Evolutionary conservation across 2,797 vertebrate genomes (phyloP).

Genomic region (Crenichthys baileyi): DNA sequence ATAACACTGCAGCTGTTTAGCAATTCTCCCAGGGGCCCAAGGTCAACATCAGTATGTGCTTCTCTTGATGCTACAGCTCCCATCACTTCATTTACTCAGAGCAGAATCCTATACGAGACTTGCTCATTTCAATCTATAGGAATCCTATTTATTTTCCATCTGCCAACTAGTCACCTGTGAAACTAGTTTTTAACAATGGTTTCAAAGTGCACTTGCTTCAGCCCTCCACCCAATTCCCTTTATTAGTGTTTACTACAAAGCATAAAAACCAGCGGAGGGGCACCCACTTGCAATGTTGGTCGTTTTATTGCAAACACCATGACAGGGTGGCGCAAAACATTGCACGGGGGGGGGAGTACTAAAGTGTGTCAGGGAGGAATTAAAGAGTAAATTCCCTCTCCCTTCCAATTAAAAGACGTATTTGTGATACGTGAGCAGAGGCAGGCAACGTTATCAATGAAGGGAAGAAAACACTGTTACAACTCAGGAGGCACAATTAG

Average conservation of each 20-base stretch:
- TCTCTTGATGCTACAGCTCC: slow-evolving; percentile 49
- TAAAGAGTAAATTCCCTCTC: slow-evolving; percentile 69
- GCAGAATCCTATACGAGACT: slow-evolving; percentile 49
- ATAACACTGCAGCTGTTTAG: slow-evolving; percentile 26
- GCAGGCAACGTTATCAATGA: slow-evolving; percentile 70
- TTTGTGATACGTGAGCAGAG: slow-evolving; percentile 64
- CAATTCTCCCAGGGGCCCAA: slow-evolving; percentile 10
- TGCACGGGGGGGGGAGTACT: slow-evolving; percentile 41
- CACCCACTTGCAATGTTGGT: slow-evolving; percentile 54
- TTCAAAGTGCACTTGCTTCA: slow-evolving; percentile 56
- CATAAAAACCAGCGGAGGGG: slow-evolving; percentile 76
- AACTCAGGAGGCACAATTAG: slow-evolving; percentile 77
- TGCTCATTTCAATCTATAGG: slow-evolving; percentile 79
- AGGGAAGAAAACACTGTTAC: slow-evolving; percentile 69
- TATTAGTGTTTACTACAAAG: slow-evolving; percentile 77
- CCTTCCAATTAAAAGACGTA: slow-evolving; percentile 75
- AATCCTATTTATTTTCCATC: slow-evolving; percentile 80
- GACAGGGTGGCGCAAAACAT: slow-evolving; percentile 64
- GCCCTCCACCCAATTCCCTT: slow-evolving; percentile 58
- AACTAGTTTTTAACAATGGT: slow-evolving; percentile 81
- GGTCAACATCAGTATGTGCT: slow-evolving; percentile 26
- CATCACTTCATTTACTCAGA: slow-evolving; percentile 71
- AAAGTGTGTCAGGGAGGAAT: slow-evolving; percentile 67
- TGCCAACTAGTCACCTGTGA: slow-evolving; percentile 81
- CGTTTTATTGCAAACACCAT: slow-evolving; percentile 77